Evolutionary conservation across 2,888 invertebrate genomes (phyloP).

Genomic region (Entomobrya proxima): DNA sequence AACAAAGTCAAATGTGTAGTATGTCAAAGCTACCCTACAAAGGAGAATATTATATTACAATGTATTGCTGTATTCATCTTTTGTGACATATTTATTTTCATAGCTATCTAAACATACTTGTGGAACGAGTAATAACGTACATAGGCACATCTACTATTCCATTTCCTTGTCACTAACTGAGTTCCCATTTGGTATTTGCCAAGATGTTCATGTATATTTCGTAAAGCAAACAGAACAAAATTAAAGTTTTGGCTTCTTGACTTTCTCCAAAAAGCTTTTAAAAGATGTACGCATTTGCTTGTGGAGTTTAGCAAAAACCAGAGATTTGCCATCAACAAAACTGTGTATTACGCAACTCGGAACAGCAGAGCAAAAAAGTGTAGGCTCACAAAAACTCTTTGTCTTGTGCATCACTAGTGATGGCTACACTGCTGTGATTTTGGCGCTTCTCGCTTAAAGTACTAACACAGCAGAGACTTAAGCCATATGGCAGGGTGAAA

Average conservation of each 20-base stretch:
- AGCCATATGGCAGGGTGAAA: slow-evolving; percentile 68
- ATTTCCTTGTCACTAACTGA: too few species aligned
- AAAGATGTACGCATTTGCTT: background rate
- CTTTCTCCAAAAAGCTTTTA: background rate
- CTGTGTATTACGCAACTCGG: too few species aligned
- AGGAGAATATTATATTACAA: background rate
- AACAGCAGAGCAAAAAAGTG: too few species aligned
- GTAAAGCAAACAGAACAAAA: too few species aligned
- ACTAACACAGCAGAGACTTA: slow-evolving; percentile 53
- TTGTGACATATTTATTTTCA: background rate
- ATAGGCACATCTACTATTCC: too few species aligned
- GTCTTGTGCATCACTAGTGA: slow-evolving; percentile 44
- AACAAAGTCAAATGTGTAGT: background rate
- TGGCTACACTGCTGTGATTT: slow-evolving; percentile 53
- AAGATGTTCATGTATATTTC: too few species aligned
- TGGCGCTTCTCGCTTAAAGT: slow-evolving; percentile 24
- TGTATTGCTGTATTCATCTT: background rate
- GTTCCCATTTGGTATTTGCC: too few species aligned
- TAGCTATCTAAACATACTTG: too few species aligned
- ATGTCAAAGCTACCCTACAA: background rate
- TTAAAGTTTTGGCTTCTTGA: background rate
- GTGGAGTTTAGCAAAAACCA: background rate
- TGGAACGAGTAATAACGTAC: too few species aligned
- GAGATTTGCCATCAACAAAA: background rate
- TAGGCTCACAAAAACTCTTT: background rate